Percentiles rank a stretch among this genome's conserved stretches.
phyloP scores from a whole-genome alignment of 2,797 vertebrate species.

The Lepus oiostolus region DNA sequence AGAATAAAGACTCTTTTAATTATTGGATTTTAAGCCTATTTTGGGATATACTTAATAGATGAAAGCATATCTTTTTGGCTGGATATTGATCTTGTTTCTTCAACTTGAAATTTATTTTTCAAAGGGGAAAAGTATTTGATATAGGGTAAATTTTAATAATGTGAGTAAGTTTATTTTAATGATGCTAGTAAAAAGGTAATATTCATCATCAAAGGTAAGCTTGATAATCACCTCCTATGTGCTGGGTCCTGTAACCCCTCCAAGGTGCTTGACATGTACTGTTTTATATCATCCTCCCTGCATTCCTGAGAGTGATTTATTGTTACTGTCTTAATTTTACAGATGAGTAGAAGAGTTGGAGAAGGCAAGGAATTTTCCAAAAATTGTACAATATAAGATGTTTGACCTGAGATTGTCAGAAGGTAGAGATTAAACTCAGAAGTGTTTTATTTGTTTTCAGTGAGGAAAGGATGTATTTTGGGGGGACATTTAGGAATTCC shows the following conservation, averaged over 20 bases:
- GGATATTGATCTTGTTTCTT: not conserved
- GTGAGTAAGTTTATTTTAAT: not conserved
- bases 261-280: not conserved
- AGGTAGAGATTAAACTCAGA: not conserved
- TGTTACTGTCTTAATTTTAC: not conserved
- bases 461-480: not conserved
- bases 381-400: not conserved
- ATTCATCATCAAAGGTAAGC: not conserved
- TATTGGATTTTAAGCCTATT: slow-evolving; percentile 10
- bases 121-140: not conserved
- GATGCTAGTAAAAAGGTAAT: not conserved
- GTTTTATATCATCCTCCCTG: not conserved
- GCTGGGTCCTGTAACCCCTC: not conserved
- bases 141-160: not conserved
- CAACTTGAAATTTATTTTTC: slow-evolving; percentile 22
- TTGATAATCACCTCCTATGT: not conserved
- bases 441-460: not conserved
- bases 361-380: not conserved
- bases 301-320: not conserved
- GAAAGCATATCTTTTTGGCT: not conserved
- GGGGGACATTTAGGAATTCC: not conserved
- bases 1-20: not conserved
- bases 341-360: not conserved
- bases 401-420: not conserved
- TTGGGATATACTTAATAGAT: slow-evolving; percentile 25